Percentiles rank a stretch among this genome's conserved stretches.
Evolutionary conservation across 2,797 vertebrate genomes (phyloP).

Genomic region (Erethizon dorsatum): DNA sequence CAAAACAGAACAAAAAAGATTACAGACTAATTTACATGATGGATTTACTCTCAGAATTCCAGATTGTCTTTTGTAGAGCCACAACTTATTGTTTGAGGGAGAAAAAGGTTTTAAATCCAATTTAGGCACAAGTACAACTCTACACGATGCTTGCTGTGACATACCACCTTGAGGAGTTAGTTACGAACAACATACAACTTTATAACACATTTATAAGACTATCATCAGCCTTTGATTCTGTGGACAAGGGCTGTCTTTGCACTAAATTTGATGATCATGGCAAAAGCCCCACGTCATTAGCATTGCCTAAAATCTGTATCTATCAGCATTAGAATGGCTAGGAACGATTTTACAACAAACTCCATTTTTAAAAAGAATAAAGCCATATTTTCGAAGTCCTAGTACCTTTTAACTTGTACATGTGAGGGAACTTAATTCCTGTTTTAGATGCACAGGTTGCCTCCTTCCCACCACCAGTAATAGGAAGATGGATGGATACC

Average conservation of each 20-base stretch:
- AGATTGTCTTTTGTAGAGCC: background rate
- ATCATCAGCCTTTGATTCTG: constrained; percentile 42
- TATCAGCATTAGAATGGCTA: too few relatives aligned
- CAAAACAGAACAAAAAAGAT: background rate
- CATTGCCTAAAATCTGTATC: too few relatives aligned
- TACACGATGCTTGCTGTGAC: too few relatives aligned
- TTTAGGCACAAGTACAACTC: background rate
- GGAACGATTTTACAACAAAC: too few relatives aligned
- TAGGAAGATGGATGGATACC: too few relatives aligned
- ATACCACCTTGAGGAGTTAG: constrained; percentile 15
- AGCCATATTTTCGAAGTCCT: too few relatives aligned
- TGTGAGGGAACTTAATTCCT: background rate
- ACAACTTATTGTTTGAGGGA: background rate
- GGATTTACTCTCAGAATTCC: constrained; percentile 55
- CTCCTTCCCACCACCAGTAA: background rate
- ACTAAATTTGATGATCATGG: too few relatives aligned
- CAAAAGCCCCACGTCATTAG: too few relatives aligned
- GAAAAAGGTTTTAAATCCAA: background rate
- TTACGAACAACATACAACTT: constrained; percentile 16
- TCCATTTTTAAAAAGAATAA: too few relatives aligned
- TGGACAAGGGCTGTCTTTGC: too few relatives aligned
- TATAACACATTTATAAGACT: constrained; percentile 8
- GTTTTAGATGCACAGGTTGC: background rate
- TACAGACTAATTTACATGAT: background rate
- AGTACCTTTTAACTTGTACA: too few relatives aligned